Base-by-base conservation (phyloP, 2,888 invertebrate species). In the Cybosia mesomella region DNA sequence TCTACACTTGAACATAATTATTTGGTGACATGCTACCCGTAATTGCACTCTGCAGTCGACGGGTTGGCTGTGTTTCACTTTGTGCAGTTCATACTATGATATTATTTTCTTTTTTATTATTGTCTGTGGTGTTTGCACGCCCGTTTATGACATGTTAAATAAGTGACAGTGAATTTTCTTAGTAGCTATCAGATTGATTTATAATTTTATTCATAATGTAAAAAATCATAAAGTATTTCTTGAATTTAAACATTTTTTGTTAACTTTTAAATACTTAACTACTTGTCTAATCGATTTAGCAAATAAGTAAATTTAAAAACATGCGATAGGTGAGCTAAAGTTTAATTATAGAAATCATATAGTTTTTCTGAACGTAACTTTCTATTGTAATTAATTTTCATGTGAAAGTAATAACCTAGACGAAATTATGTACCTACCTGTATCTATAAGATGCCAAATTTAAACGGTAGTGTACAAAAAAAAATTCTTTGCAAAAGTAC, bases 1-100 rank as follows among this genome's bases (percentile, higher is more conserved):
- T 80, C 83, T 81, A 73, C 84, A 84, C 76, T 74, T 75, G 71
- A 76, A 73, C 76, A 66, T 89, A 89, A 90, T 89, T 85, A 88
- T 87, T 88, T 85, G 84, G 85, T 83, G 89, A 87, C 89, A 87
- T 79, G 85, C 81, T 78, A 83, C 79, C 72, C 68, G 70, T 82
- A 79, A 85, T 85, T 83, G 83, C 71, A 59, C 36, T 18, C 57
- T 34, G 68, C 60, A 55, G 11, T 43, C 61, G 63, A 55, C 70
- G 66, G 71, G 67, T 66, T 73, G 61, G 39, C 67, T 53, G 66
- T 66, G 74, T 80, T 80, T 79, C 76, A 76, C 79, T 78, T 73
- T 59, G 21, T 36, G 22, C 64, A 24, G 24, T 7, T 54, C 22
- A 9, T 32, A 18, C 5, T 2, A 22, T 28, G 28, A 15, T 4